Evolutionary conservation across 2,888 invertebrate genomes (phyloP).

Genomic region (Pasiphila rectangulata): DNA sequence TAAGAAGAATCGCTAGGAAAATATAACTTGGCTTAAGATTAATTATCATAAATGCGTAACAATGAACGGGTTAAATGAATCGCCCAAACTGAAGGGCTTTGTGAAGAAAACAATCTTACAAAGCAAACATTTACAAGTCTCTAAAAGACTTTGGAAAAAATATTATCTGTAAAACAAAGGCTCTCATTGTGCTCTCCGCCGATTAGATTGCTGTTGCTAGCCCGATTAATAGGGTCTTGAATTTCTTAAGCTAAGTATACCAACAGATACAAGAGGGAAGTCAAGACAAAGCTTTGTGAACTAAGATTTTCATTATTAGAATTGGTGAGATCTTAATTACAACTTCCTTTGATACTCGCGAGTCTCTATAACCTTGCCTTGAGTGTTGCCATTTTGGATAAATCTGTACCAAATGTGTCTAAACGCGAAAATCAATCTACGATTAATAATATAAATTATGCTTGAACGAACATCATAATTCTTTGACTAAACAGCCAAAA

Average conservation of each 20-base stretch:
- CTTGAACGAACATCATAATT: too few species aligned
- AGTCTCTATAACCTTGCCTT: too few species aligned
- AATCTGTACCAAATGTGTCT: too few species aligned
- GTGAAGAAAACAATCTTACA: not conserved
- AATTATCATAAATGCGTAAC: too few species aligned
- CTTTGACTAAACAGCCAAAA: too few species aligned
- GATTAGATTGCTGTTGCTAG: constrained; percentile 11
- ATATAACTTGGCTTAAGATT: too few species aligned
- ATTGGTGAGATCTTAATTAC: not conserved
- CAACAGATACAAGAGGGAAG: not conserved
- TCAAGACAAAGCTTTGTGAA: constrained; percentile 3
- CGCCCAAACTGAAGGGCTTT: not conserved
- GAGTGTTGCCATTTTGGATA: too few species aligned
- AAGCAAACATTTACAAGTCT: not conserved
- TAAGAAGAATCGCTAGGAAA: too few species aligned
- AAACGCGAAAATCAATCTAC: too few species aligned
- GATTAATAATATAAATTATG: too few species aligned
- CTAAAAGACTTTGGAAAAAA: not conserved
- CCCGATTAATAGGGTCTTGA: constrained; percentile 9
- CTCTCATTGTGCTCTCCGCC: not conserved
- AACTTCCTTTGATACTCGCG: too few species aligned
- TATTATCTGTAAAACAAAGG: not conserved
- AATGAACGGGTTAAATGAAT: too few species aligned
- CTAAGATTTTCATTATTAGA: not conserved
- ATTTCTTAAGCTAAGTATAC: constrained; percentile 4